These are phyloP conservation scores for Dendropsophus ebraccatus DNA, from an alignment of 2,113 vertebrate species.

Conservation along the genomic window DNA sequence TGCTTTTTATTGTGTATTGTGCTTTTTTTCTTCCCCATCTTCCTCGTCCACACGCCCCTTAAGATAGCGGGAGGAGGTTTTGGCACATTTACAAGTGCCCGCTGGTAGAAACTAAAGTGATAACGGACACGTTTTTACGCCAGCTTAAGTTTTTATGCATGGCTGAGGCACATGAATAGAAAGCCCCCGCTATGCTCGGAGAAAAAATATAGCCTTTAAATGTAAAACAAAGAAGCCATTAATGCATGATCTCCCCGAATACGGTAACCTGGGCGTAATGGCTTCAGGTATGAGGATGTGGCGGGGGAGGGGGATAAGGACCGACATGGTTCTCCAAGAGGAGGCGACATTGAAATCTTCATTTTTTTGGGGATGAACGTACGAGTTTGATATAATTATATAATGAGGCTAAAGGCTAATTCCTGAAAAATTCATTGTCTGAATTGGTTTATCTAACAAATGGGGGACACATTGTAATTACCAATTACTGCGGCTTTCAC, in stretches of 20 bases:
- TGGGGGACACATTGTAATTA: not conserved
- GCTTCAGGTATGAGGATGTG: not conserved
- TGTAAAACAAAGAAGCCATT: conserved; percentile 28
- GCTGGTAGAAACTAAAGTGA: conserved; percentile 12
- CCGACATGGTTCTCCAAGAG: not conserved
- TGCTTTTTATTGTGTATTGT: not conserved
- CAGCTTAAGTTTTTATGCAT: conserved; percentile 41
- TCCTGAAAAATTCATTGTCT: not conserved
- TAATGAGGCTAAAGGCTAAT: not conserved
- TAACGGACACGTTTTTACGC: conserved; percentile 44
- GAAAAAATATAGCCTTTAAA: conserved; percentile 4
- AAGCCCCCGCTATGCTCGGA: not conserved
- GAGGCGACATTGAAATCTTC: not conserved
- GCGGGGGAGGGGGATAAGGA: no score
- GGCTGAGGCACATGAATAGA: conserved; percentile 37
- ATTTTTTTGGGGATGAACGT: not conserved
- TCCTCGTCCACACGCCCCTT: not conserved
- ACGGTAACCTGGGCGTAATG: not conserved
- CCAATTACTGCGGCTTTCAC: not conserved
- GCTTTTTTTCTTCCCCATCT: not conserved
- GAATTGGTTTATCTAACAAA: not conserved
- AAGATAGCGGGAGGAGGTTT: not conserved
- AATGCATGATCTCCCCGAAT: conserved; percentile 6
- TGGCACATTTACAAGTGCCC: conserved; percentile 20
- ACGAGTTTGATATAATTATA: not conserved